phyloP scores from a whole-genome alignment of 2,113 vertebrate genomes.

The Recurvirostra avosetta region DNA sequence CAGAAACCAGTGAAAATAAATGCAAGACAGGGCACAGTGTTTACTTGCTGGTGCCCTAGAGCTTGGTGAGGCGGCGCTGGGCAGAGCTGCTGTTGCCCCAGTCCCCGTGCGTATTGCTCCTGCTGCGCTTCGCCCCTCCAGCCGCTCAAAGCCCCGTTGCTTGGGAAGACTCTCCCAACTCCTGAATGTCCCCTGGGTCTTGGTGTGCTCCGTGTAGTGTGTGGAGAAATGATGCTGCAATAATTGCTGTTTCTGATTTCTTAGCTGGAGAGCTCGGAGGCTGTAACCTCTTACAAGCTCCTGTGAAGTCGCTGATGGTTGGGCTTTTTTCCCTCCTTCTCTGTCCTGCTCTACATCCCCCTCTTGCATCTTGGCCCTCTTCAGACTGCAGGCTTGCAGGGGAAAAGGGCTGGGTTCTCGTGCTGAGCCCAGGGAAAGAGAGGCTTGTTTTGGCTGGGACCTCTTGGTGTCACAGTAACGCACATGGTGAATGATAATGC shows the following conservation, averaged over 20 bases:
- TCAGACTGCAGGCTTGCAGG: background rate
- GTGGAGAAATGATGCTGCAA: background rate
- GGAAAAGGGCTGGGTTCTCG: background rate
- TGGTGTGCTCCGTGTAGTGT: fast-evolving
- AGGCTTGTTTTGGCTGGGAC: background rate
- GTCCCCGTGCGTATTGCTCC: fast-evolving
- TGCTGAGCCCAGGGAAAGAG: background rate
- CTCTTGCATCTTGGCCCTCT: background rate
- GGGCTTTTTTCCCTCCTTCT: background rate
- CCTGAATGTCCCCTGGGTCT: background rate
- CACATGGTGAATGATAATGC: background rate
- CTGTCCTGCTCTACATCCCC: background rate
- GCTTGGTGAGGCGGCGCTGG: background rate
- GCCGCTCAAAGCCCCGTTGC: fast-evolving
- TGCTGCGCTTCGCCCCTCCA: background rate
- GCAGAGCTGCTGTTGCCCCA: background rate
- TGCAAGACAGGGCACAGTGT: fast-evolving
- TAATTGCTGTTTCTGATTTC: background rate
- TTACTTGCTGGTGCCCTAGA: background rate
- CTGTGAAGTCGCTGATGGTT: background rate
- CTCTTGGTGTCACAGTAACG: background rate
- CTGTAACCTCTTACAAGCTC: fast-evolving
- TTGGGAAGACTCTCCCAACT: background rate
- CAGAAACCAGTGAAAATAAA: background rate
- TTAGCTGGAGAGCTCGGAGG: background rate